Percentiles rank a stretch among this genome's conserved stretches.
Evolutionary conservation across 1,140 invertebrate genomes (phyloP).

Genomic region (Batillaria attramentaria): DNA sequence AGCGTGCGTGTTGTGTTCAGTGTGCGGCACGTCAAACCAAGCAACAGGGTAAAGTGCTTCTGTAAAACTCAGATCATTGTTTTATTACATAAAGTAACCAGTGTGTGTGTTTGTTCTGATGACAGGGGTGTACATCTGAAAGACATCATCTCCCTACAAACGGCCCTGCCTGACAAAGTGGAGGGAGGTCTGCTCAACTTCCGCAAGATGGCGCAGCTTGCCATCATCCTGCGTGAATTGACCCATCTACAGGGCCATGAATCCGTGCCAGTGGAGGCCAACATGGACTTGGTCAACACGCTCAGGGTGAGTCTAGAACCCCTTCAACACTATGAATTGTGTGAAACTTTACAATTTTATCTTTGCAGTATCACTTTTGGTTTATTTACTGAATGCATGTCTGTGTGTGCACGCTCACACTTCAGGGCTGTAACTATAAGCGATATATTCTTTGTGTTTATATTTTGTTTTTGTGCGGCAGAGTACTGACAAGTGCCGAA

Average conservation of each 20-base stretch:
- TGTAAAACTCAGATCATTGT: not conserved
- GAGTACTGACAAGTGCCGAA: no score
- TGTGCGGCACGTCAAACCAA: no score
- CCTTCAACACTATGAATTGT: not conserved
- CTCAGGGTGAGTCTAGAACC: constrained; percentile 70
- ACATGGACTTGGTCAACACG: constrained; percentile 77
- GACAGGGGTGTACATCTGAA: constrained; percentile 77
- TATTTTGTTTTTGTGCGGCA: no score
- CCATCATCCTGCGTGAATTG: constrained; percentile 71
- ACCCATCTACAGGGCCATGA: constrained; percentile 65
- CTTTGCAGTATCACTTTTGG: not conserved
- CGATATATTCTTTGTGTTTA: not conserved
- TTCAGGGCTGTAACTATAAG: no score
- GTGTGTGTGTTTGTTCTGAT: constrained; percentile 32
- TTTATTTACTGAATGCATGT: not conserved
- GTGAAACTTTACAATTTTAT: not conserved
- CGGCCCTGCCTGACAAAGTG: constrained; percentile 74
- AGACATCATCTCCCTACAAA: constrained; percentile 76
- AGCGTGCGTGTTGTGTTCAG: no score
- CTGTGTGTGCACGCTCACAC: not conserved
- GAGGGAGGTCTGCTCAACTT: constrained; percentile 75
- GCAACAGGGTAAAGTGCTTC: not conserved
- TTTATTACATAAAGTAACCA: not conserved
- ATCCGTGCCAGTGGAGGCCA: constrained; percentile 71
- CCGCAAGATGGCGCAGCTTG: constrained; percentile 75